Evolutionary conservation across 2,888 invertebrate species (phyloP).

Genomic region (Polymixis flavicincta): DNA sequence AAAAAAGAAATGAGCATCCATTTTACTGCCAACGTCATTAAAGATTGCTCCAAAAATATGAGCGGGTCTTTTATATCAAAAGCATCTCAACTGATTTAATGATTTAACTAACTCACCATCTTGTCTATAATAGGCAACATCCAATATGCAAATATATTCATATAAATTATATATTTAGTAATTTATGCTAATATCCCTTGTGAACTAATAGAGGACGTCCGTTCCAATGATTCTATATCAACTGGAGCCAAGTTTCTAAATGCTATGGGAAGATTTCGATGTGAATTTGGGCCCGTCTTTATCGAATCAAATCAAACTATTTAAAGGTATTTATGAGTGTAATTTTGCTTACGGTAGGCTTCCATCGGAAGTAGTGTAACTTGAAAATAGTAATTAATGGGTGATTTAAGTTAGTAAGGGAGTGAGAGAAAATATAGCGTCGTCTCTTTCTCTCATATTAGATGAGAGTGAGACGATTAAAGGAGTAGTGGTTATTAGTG

Average conservation of each 20-base stretch:
- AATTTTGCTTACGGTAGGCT: constrained; percentile 55
- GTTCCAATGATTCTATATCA: constrained; percentile 68
- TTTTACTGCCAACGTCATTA: constrained; percentile 39
- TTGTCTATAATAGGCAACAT: constrained; percentile 57
- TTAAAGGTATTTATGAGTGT: constrained; percentile 62
- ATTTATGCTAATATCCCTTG: constrained; percentile 78
- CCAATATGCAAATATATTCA: constrained; percentile 65
- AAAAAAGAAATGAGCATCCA: constrained; percentile 26
- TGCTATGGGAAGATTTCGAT: constrained; percentile 66
- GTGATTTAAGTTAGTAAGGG: constrained; percentile 18
- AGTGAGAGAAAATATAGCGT: not conserved
- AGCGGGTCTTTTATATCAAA: constrained; percentile 50
- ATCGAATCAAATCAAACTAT: constrained; percentile 59
- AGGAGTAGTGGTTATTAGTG: not conserved
- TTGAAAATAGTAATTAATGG: constrained; percentile 44
- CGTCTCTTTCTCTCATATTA: constrained; percentile 12
- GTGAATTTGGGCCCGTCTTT: constrained; percentile 56
- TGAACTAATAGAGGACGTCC: constrained; percentile 83
- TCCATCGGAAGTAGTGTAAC: constrained; percentile 48
- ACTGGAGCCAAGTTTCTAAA: constrained; percentile 64
- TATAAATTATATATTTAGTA: constrained; percentile 66
- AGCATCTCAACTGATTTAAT: constrained; percentile 46
- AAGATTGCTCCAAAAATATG: constrained; percentile 16
- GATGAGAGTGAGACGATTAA: too few relatives aligned
- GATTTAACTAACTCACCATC: constrained; percentile 56